A percentile compares a stretch with the other conserved stretches of the same genome.
Conservation (phyloP, 2,888 invertebrate species). For the Nemoura dubitans region DNA sequence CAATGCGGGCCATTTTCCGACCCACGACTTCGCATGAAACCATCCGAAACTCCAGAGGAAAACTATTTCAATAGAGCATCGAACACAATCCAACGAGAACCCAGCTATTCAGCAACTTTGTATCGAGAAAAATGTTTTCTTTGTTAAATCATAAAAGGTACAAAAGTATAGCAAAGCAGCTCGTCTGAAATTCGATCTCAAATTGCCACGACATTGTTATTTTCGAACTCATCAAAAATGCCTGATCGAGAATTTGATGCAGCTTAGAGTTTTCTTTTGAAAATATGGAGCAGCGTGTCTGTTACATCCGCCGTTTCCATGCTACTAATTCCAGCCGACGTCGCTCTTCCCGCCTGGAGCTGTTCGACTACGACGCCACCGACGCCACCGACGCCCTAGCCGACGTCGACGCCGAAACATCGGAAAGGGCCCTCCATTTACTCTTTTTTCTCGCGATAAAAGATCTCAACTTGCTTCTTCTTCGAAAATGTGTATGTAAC, state of each 20-base stretch:
- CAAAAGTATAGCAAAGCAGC: neutral
- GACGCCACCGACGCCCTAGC: neutral
- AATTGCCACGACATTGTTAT: conserved; percentile 5
- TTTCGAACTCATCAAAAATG: neutral
- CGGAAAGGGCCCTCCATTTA: neutral
- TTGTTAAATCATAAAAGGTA: neutral
- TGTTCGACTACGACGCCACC: neutral
- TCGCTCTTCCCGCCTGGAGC: too few relatives aligned
- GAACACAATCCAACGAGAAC: neutral
- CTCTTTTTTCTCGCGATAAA: neutral
- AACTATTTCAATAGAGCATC: neutral
- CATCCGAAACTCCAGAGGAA: neutral
- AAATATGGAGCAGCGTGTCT: neutral
- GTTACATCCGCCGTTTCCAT: neutral
- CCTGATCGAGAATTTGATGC: neutral
- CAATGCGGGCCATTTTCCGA: neutral
- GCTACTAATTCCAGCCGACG: too few relatives aligned
- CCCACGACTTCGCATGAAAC: neutral
- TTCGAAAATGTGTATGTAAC: neutral
- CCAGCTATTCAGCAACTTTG: neutral
- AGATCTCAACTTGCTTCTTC: neutral
- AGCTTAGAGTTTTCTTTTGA: neutral
- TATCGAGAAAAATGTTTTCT: neutral
- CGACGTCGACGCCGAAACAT: neutral
- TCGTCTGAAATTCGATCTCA: neutral